Base-by-base conservation (phyloP, 1,140 invertebrate species). In the Papilio machaon region DNA sequence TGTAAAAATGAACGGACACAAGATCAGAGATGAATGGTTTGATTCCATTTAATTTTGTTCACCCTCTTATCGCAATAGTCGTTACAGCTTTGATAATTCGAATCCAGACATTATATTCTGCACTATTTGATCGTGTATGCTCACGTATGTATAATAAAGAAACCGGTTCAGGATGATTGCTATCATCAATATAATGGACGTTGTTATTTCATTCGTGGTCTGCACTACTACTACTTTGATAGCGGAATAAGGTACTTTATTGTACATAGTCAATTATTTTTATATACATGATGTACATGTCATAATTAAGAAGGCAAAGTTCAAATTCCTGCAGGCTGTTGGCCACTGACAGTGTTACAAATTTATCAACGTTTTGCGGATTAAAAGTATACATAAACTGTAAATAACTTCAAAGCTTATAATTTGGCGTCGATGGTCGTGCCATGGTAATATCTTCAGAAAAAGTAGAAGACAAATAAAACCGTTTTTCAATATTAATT, bases 151-250 rank as follows among this genome's bases (percentile, higher is more conserved):
- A 70, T 70, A 60, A 60, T 60, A 70, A 70, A 70, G 64, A 70
- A 70, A 70, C 30, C 64, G 64, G 64, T 70, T 70, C 64, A 70
- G 30, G 64, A 70, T 70, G 64, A 70, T 70, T 70, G 64, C 64
- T 70, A 70, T 70, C 30, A 35, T 38, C 30, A 70, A 70, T 38
- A 70, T 70, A 70, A 70, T 70, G 13, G 64, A 38, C 30, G 64
- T 70, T 10, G 64, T 70, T 70, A 70, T 70, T 70, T 70, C 64
- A 70, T 70, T 70, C 64, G 64, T 9, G 10, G 23, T 70, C 64
- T 70, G 64, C 64, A 38, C 64, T 70, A n/a, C n/a, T n/a, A n/a
- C n/a, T n/a, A 70, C 64, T 70, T 70, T 70, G 64, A 70, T 70
- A 70, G 64, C 64, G 64, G 64, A 70, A 70, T 70, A 70, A 70